Evolutionary conservation across 2,888 invertebrate genomes (phyloP).

Genomic region (Orthonychiurus folsomi): DNA sequence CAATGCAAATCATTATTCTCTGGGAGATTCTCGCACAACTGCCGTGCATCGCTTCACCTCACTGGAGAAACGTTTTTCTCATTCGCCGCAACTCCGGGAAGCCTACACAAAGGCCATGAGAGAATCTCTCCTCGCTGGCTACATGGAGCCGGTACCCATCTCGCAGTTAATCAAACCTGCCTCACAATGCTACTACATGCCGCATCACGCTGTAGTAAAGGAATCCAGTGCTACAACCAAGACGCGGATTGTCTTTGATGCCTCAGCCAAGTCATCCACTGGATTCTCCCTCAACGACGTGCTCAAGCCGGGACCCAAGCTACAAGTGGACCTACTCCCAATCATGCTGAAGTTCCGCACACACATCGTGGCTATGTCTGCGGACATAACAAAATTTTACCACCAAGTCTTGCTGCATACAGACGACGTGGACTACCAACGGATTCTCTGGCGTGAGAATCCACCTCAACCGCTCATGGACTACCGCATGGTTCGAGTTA

Average conservation of each 20-base stretch:
- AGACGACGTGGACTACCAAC: too few relatives aligned
- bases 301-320: constrained; percentile 38
- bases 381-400: constrained; percentile 42
- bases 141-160: constrained; percentile 29
- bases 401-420: constrained; percentile 39
- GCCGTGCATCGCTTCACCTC: background rate
- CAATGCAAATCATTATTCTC: background rate
- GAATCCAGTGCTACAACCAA: constrained; percentile 39
- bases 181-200: constrained; percentile 31
- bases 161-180: constrained; percentile 8
- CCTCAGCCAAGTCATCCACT: constrained; percentile 33
- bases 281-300: constrained; percentile 40
- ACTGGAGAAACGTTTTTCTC: background rate
- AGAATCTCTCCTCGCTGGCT: constrained; percentile 28
- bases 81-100: background rate
- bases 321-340: constrained; percentile 37
- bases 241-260: constrained; percentile 41
- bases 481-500: constrained; percentile 39
- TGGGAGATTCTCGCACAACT: background rate
- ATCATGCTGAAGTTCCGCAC: constrained; percentile 39
- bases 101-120: constrained; percentile 28
- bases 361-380: constrained; percentile 35
- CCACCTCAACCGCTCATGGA: constrained; percentile 26
- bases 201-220: constrained; percentile 40
- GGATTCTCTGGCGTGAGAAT: constrained; percentile 42